Conservation (phyloP, 92 coral and sea anemone genomes). For the Hydrozoanthus gracilis region DNA sequence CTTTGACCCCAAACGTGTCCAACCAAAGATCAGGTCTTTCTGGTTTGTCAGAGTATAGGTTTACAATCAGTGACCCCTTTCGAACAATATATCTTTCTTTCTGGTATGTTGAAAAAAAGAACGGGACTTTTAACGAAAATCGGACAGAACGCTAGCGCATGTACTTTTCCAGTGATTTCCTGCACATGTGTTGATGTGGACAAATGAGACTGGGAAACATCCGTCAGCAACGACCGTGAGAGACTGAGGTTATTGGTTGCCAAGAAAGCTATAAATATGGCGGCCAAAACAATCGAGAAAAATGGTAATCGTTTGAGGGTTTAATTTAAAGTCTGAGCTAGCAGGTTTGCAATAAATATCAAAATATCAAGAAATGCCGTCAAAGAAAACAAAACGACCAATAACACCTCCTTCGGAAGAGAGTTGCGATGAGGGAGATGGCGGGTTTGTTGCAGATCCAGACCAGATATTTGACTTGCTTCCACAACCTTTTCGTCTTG, state of each 20-base stretch:
- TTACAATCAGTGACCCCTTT: too few species aligned
- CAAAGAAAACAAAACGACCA: constrained; percentile 63
- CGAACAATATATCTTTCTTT: background rate
- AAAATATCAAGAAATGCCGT: constrained; percentile 54
- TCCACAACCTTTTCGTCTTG: constrained; percentile 95
- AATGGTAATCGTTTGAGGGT: background rate
- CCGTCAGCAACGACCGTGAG: constrained; percentile 23
- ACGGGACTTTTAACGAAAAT: too few species aligned
- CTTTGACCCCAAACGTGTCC: constrained; percentile 44
- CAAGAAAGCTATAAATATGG: constrained; percentile 66
- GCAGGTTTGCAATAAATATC: background rate
- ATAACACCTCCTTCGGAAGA: constrained; percentile 75
- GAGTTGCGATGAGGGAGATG: constrained; percentile 69
- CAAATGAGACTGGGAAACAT: background rate
- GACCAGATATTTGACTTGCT: constrained; percentile 91
- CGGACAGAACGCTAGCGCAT: too few species aligned
- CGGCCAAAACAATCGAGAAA: constrained; percentile 76
- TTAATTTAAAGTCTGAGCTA: background rate
- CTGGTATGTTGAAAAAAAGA: background rate
- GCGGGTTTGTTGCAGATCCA: constrained; percentile 84
- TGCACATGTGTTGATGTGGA: background rate
- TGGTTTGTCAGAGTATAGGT: constrained; percentile 1
- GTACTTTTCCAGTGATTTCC: background rate
- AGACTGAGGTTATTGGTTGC: constrained; percentile 46
- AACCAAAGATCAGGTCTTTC: background rate